A percentile compares a stretch with the other conserved stretches of the same genome.
phyloP scores from a whole-genome alignment of 1,140 invertebrate genomes.

The Glossosoma conforme region DNA sequence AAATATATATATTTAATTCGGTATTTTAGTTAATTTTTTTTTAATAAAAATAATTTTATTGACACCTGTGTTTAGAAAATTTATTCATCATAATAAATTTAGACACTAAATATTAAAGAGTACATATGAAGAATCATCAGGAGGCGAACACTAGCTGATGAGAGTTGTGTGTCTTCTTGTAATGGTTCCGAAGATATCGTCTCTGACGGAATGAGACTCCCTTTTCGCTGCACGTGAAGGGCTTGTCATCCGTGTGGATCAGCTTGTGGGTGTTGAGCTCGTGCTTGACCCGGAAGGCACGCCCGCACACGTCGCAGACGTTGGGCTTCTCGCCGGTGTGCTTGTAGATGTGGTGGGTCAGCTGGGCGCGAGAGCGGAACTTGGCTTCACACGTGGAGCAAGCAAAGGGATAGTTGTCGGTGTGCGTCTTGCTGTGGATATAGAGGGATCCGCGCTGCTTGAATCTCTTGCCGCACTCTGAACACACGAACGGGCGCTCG shows the following conservation, averaged over 20 bases:
- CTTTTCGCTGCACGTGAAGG: slow-evolving; percentile 30
- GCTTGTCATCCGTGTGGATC: slow-evolving; percentile 45
- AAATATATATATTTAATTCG: no score
- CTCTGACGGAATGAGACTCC: slow-evolving; percentile 29
- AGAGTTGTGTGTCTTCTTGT: slow-evolving; percentile 36
- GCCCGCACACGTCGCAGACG: slow-evolving; percentile 57
- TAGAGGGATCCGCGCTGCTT: slow-evolving; percentile 44
- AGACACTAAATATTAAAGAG: no score
- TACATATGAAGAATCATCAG: no score
- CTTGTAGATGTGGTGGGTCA: slow-evolving; percentile 54
- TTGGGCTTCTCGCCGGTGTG: slow-evolving; percentile 66
- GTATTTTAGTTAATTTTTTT: no score
- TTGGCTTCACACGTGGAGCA: slow-evolving; percentile 59
- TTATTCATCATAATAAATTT: no score
- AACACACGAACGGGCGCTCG: slow-evolving; percentile 56
- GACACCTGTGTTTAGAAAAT: no score
- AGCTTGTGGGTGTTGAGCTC: slow-evolving; percentile 55
- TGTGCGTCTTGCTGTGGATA: slow-evolving; percentile 49
- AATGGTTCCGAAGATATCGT: slow-evolving; percentile 29
- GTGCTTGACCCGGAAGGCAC: slow-evolving; percentile 53
- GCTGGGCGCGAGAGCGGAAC: slow-evolving; percentile 54
- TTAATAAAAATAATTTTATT: no score
- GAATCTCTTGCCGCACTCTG: slow-evolving; percentile 48
- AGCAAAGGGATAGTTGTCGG: slow-evolving; percentile 50
- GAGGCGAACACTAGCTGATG: not conserved